Percentiles rank a stretch among this genome's conserved stretches.
Evolutionary conservation across 2,888 invertebrate species (phyloP).

Genomic region (Himalopsyche tibetana): DNA sequence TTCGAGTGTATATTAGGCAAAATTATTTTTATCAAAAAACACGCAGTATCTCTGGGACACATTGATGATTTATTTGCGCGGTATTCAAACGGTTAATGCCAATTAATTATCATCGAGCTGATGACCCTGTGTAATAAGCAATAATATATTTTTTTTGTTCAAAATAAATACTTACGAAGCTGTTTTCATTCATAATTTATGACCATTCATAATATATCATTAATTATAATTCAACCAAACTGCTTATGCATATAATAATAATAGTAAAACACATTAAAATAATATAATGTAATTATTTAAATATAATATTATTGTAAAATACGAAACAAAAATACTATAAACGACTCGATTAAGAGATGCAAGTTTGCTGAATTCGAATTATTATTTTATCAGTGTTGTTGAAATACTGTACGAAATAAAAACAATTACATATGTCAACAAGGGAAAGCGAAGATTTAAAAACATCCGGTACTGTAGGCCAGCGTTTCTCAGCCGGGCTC

Average conservation of each 20-base stretch:
- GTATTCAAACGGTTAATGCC: no score
- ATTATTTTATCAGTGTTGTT: neutral
- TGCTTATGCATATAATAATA: neutral
- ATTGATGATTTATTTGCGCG: no score
- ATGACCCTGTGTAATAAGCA: no score
- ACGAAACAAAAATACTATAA: neutral
- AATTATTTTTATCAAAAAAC: no score
- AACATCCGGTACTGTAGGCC: no score
- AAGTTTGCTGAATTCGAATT: neutral
- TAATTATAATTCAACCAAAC: neutral
- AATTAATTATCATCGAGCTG: no score
- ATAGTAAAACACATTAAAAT: conserved; percentile 1
- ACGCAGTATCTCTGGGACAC: no score
- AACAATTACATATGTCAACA: neutral
- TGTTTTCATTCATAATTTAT: neutral
- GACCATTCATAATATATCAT: neutral
- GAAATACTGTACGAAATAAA: neutral
- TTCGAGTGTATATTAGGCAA: no score
- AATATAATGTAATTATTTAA: no score
- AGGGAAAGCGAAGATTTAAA: no score
- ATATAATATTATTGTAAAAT: neutral
- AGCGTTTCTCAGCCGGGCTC: no score
- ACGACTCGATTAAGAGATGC: neutral
- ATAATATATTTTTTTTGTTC: no score
- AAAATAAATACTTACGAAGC: neutral